These are phyloP conservation scores for Tragelaphus scriptus DNA, from an alignment of 2,113 vertebrate genomes.

Conservation along the genomic window DNA sequence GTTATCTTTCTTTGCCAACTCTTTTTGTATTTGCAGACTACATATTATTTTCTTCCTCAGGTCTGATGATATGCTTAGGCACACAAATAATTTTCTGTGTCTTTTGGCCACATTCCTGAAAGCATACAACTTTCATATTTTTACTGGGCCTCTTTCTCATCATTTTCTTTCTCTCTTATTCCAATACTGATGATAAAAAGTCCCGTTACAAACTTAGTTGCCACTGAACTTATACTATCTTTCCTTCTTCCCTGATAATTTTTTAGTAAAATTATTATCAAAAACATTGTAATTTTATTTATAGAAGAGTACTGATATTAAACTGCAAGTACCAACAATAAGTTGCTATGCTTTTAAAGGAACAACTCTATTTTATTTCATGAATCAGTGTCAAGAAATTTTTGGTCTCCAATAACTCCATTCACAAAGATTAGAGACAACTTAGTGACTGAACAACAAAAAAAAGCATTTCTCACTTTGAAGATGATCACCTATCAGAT, in stretches of 20 bases:
- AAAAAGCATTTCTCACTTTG: background rate
- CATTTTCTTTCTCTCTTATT: background rate
- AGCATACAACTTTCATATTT: background rate
- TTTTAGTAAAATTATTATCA: background rate
- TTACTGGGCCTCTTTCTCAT: background rate
- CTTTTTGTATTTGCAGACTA: background rate
- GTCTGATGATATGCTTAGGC: background rate
- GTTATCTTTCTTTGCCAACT: slow-evolving; percentile 54
- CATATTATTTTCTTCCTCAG: background rate
- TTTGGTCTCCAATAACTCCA: background rate
- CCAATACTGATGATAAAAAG: background rate
- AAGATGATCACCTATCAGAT: background rate
- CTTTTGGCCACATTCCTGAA: background rate
- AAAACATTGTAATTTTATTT: background rate
- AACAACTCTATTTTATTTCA: background rate
- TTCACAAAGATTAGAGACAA: background rate
- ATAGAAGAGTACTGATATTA: background rate
- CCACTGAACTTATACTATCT: background rate
- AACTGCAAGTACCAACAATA: background rate
- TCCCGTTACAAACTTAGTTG: background rate
- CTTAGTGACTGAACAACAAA: background rate
- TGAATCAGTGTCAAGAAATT: background rate
- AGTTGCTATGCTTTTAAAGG: background rate
- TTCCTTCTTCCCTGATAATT: background rate
- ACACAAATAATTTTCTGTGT: background rate